A percentile compares a stretch with the other conserved stretches of the same genome.
phyloP scores from a whole-genome alignment of 2,888 invertebrate genomes.

The Philhelius pedissequus region DNA sequence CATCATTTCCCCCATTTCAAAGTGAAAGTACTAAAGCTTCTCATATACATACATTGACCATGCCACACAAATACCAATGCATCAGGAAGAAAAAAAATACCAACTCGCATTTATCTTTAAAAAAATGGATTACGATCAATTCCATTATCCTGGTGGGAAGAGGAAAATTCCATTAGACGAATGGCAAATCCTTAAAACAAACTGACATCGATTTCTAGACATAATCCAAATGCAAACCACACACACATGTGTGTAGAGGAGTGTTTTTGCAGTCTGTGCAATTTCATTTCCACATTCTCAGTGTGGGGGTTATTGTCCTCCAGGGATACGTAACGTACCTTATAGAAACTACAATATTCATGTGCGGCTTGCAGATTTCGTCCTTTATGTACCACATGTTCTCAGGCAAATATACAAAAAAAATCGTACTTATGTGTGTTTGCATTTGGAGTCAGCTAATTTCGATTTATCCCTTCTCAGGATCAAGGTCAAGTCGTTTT shows the following conservation, averaged over 20 bases:
- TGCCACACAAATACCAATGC: neutral
- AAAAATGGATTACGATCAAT: slow-evolving; percentile 39
- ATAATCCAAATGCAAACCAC: slow-evolving; percentile 16
- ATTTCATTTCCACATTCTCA: slow-evolving; percentile 15
- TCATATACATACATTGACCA: slow-evolving; percentile 40
- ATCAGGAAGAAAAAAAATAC: neutral
- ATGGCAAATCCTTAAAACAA: slow-evolving; percentile 44
- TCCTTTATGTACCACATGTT: slow-evolving; percentile 32
- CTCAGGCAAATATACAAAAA: no score
- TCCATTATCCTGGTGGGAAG: slow-evolving; percentile 22
- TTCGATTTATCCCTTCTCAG: slow-evolving; percentile 53
- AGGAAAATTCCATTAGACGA: slow-evolving; percentile 36
- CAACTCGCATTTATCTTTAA: neutral
- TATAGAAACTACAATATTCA: neutral
- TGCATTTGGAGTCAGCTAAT: slow-evolving; percentile 52
- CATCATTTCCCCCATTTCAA: neutral
- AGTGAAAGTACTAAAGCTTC: slow-evolving; percentile 40
- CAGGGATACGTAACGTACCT: slow-evolving; percentile 24
- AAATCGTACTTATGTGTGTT: slow-evolving; percentile 5
- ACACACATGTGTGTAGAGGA: neutral
- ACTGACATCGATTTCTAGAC: slow-evolving; percentile 48
- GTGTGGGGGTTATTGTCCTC: slow-evolving; percentile 51
- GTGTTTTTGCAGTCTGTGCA: slow-evolving; percentile 18
- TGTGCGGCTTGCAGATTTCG: neutral
- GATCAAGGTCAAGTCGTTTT: slow-evolving; percentile 64